Base-by-base conservation (phyloP, 2,113 vertebrate species). In the Gnathonemus echidnorhynchus region DNA sequence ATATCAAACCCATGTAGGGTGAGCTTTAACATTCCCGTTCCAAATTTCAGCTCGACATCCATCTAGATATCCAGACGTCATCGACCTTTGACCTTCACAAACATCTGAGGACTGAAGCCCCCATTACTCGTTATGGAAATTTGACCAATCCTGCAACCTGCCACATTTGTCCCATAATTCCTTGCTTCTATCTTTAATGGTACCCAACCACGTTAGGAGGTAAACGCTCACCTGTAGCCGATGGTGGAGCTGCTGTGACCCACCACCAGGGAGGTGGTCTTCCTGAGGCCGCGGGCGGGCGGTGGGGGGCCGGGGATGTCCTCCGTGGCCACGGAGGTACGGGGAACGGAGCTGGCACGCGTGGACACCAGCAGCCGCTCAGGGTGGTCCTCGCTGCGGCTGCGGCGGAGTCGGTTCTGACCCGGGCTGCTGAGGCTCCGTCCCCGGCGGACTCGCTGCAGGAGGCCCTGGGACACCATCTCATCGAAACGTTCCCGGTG, bases 401-500 rank as follows among this genome's bases (percentile, higher is more conserved):
- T 99, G 87, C 98, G 97, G 53, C 98, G 97, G 80, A 99, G 95
- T 2, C 97, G 96, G 89, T 95, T 97, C 15, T 95, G 95, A 90
- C 96, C 96, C 5, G 97, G 97, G 83, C 97, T 94, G 17, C 94
- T 95, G 91, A 96, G 95, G 90, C 97, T 96, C 87, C 97, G 97
- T 46, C 97, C 97, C 70, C 97, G 97, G 92, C 98, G 95, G 8
- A 97, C 93, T 35, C 98, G 97, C 95, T 97, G 97, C 95, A 99
- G 97, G 88, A 99, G 95, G 89, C 97, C 98, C 95, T 98, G 98
- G 0, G 98, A 98, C 87, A 99, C 98, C 92, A 99, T 97, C 93
- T 99, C 98, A 31, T 99, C 98, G 42, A 99, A 99, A 56, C 98
- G 97, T 91, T 99, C 97, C 90, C 98, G 95, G 94, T 99, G 98